Evolutionary conservation across 2,888 invertebrate species (phyloP).

Genomic region (Leptinotarsa rubiginosa): DNA sequence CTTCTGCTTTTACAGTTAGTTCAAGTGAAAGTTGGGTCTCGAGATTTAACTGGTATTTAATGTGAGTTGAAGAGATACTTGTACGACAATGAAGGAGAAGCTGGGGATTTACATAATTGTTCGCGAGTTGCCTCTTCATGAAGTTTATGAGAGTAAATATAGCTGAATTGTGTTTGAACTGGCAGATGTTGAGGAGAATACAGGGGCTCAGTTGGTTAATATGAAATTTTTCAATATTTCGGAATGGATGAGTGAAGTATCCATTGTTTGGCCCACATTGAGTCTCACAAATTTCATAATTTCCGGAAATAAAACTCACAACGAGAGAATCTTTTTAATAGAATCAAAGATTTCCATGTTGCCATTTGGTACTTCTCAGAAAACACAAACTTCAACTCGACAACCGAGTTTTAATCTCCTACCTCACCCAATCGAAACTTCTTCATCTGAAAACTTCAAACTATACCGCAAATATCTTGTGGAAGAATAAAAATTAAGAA

Average conservation of each 20-base stretch:
- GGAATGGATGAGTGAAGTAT: too few relatives aligned
- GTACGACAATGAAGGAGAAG: not conserved
- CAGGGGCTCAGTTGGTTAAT: too few relatives aligned
- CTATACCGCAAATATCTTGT: conserved; percentile 11
- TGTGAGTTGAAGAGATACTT: conserved; percentile 2
- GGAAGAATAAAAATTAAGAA: conserved; percentile 8
- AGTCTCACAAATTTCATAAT: too few relatives aligned
- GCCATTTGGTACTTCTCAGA: too few relatives aligned
- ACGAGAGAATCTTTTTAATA: too few relatives aligned
- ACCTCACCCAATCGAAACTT: not conserved
- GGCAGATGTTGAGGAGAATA: too few relatives aligned
- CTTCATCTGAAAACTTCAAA: not conserved
- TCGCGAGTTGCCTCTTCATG: not conserved
- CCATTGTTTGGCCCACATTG: too few relatives aligned
- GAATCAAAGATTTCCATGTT: too few relatives aligned
- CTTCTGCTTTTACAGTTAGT: not conserved
- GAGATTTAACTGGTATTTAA: conserved; percentile 9
- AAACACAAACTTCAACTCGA: not conserved
- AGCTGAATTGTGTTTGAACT: not conserved
- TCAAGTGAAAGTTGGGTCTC: not conserved
- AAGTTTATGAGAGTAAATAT: not conserved
- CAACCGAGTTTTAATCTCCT: not conserved
- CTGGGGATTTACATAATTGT: conserved; percentile 1
- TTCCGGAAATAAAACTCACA: too few relatives aligned
- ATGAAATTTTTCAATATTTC: too few relatives aligned